Evolutionary conservation across 2,113 vertebrate genomes (phyloP).

Genomic region (Hemichromis elongatus): DNA sequence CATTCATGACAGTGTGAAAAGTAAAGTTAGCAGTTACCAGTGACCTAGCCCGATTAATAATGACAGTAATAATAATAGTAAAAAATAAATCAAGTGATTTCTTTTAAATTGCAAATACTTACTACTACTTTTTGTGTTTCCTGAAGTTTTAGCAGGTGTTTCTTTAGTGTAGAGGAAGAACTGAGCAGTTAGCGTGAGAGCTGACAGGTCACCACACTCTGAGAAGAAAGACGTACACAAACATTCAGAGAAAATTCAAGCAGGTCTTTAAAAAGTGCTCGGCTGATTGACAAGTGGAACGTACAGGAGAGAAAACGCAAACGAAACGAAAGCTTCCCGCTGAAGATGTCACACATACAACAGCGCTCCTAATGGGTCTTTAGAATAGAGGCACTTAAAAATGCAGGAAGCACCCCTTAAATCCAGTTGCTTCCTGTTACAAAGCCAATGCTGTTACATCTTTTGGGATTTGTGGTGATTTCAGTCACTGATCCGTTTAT

Average conservation of each 20-base stretch:
- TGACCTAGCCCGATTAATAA: accelerated
- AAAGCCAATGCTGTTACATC: neutral
- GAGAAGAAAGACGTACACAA: neutral
- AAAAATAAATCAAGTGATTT: neutral
- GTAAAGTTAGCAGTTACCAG: neutral
- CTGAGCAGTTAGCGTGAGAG: neutral
- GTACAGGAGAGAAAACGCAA: neutral
- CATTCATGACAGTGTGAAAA: neutral
- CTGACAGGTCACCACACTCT: neutral
- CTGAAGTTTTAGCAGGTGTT: neutral
- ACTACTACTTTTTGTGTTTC: too few species aligned
- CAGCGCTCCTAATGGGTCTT: neutral
- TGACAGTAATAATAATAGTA: accelerated
- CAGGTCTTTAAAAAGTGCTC: neutral
- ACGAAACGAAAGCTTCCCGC: accelerated
- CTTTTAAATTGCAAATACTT: neutral
- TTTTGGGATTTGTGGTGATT: neutral
- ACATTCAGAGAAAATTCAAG: neutral
- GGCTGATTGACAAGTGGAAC: neutral
- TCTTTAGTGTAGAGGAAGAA: accelerated
- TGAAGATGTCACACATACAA: neutral
- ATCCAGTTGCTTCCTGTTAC: neutral
- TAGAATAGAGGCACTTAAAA: neutral
- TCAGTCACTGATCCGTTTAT: neutral
- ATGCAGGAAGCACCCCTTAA: accelerated